These are phyloP conservation scores for Triplophysa dalaica DNA, from an alignment of 2,113 vertebrate species.

Conservation along the genomic window DNA sequence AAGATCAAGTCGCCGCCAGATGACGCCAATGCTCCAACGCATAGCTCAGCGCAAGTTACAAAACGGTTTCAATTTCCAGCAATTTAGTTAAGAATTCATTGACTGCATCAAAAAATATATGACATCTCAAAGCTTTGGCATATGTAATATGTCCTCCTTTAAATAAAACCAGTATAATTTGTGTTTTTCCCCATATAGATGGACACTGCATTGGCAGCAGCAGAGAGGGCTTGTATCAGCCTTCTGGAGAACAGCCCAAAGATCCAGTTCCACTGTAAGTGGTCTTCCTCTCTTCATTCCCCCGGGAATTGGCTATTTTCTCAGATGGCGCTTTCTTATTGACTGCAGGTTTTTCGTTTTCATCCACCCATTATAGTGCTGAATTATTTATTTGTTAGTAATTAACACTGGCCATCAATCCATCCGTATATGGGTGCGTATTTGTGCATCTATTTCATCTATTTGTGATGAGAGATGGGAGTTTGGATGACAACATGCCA, in stretches of 20 bases:
- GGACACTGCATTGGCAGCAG: not conserved
- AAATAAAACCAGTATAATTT: not conserved
- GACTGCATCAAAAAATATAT: not conserved
- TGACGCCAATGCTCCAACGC: conserved; percentile 39
- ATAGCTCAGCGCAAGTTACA: not conserved
- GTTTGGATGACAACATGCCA: conserved; percentile 44
- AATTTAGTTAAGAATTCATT: no score
- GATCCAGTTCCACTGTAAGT: conserved; percentile 56
- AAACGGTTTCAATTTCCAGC: not conserved
- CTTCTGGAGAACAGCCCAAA: conserved; percentile 34
- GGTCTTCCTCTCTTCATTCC: conserved; percentile 42
- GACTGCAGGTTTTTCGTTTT: conserved; percentile 68
- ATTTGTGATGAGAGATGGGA: conserved; percentile 42
- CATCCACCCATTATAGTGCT: conserved; percentile 64
- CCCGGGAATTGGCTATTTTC: conserved; percentile 62
- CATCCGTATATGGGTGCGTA: conserved; percentile 29
- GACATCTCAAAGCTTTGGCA: not conserved
- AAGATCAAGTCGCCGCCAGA: conserved; percentile 58
- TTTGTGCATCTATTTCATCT: not conserved
- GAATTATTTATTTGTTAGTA: conserved; percentile 74
- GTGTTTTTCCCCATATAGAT: not conserved
- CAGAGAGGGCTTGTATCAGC: conserved; percentile 54
- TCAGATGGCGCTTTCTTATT: conserved; percentile 65
- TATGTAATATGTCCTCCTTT: no score
- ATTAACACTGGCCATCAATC: conserved; percentile 65